A percentile compares a stretch with the other conserved stretches of the same genome.
Evolutionary conservation across 2,113 vertebrate species (phyloP).

Genomic region (Gallinago media): DNA sequence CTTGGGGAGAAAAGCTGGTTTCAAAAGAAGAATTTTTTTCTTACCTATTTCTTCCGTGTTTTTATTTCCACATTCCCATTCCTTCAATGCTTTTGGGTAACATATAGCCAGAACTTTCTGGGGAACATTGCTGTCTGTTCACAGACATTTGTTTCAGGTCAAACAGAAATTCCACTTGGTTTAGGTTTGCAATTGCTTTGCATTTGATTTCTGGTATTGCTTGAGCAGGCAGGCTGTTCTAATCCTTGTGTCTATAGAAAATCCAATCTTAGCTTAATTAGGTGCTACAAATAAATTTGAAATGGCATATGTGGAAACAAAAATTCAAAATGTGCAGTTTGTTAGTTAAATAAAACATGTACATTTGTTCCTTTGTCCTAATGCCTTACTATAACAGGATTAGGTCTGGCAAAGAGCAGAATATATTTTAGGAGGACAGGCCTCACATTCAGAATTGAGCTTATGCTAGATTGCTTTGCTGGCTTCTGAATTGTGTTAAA

Average conservation of each 20-base stretch:
- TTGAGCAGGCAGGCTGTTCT: background rate
- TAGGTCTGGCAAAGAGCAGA: background rate
- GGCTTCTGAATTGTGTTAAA: slow-evolving; percentile 1
- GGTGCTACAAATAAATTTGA: background rate
- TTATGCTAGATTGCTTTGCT: background rate
- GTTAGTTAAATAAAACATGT: background rate
- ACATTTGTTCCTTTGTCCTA: background rate
- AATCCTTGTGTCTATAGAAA: background rate
- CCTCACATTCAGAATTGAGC: background rate
- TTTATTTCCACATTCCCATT: background rate
- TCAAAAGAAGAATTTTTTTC: background rate
- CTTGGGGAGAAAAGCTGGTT: background rate
- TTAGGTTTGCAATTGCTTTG: background rate
- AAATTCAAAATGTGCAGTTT: background rate
- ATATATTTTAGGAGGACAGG: background rate
- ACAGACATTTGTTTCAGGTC: background rate
- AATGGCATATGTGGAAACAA: background rate
- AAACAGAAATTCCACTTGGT: background rate
- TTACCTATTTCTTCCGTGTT: background rate
- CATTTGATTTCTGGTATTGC: background rate
- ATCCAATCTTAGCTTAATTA: background rate
- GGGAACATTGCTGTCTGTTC: background rate
- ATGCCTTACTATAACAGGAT: background rate
- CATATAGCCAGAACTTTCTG: background rate
- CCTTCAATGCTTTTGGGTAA: background rate